Base-by-base conservation (phyloP, 2,113 vertebrate species). In the Cyphomyrus discorhynchus region DNA sequence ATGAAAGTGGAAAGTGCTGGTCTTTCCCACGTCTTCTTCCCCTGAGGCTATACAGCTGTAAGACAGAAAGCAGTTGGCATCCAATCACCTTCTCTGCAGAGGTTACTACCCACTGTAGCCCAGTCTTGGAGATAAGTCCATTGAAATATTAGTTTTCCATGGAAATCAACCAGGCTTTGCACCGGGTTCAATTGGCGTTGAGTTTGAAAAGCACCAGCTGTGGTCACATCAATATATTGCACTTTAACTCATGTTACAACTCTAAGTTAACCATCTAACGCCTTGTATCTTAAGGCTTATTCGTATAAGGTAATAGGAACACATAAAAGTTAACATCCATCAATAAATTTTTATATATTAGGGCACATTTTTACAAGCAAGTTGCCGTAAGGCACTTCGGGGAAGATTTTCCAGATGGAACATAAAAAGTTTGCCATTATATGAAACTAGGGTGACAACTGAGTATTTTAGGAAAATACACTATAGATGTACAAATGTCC, bases 331-430 rank as follows among this genome's bases (percentile, higher is more conserved):
- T 35, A 80, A 80, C 74, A 80, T 80, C 74, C 74, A 42, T 42
- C 74, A 42, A 80, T 80, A 80, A 80, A 42, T 42, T 80, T 80
- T 80, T 80, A 80, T 80, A 80, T 80, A 80, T 39, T 80, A 80
- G 74, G 74, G 35, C 74, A 80, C 35, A 42, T 80, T 80, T 80
- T 80, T 42, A 80, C 74, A 39, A 39, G 74, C 35, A 80, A 80
- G 74, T 80, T 80, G 15, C 74, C 1, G 15, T 42, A 39, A 80
- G 17, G 74, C 35, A 42, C 74, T 80, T 80, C 35, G 42, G 5
- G 74, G 74, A 42, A 80, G 74, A 80, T 80, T 80, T 80, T 80
- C 11, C 74, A 80, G 31, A 80, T 80, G 74, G 74, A 19, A 80
- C 74, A 42, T 80, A 80, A 80, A 80, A 42, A 80, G 13, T 31